Conservation (phyloP, 1,140 invertebrate genomes). For the Marisa cornuarietis region DNA sequence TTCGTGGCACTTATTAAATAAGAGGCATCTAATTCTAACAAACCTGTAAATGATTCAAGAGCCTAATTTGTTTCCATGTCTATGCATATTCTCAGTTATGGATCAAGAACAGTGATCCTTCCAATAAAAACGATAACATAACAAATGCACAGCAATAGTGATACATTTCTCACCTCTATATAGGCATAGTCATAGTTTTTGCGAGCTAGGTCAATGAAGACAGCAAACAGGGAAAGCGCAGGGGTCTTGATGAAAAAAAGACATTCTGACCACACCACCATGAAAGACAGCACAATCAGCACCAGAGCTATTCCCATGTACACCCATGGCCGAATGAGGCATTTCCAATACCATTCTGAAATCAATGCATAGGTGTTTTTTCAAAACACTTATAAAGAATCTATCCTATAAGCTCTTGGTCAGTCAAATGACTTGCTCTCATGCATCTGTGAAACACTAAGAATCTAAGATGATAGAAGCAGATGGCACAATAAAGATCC, state of each 20-base stretch:
- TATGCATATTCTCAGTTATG: too few species aligned
- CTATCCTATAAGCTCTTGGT: not conserved
- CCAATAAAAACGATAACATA: too few species aligned
- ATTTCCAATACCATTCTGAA: conserved; percentile 96
- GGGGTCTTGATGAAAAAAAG: conserved; percentile 94
- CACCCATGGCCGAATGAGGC: conserved; percentile 79
- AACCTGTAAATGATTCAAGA: too few species aligned
- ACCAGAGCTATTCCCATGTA: conserved; percentile 79
- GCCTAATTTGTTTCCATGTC: too few species aligned
- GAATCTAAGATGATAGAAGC: not conserved
- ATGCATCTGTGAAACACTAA: not conserved
- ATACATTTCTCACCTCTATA: conserved; percentile 81
- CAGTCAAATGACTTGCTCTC: not conserved
- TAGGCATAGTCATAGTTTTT: conserved; percentile 90
- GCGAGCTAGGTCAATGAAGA: conserved; percentile 85
- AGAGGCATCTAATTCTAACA: too few species aligned
- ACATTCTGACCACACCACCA: conserved; percentile 98
- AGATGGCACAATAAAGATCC: not conserved
- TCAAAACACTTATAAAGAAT: too few species aligned
- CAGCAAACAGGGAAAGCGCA: conserved; percentile 93
- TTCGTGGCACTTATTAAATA: too few species aligned
- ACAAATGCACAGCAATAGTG: too few species aligned
- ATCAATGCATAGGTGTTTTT: too few species aligned
- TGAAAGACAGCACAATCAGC: conserved; percentile 82
- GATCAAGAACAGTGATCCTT: too few species aligned